These are phyloP conservation scores for Actinopyga echinites DNA, from an alignment of 53 echinoderm and acorn worm genomes.

Conservation along the genomic window DNA sequence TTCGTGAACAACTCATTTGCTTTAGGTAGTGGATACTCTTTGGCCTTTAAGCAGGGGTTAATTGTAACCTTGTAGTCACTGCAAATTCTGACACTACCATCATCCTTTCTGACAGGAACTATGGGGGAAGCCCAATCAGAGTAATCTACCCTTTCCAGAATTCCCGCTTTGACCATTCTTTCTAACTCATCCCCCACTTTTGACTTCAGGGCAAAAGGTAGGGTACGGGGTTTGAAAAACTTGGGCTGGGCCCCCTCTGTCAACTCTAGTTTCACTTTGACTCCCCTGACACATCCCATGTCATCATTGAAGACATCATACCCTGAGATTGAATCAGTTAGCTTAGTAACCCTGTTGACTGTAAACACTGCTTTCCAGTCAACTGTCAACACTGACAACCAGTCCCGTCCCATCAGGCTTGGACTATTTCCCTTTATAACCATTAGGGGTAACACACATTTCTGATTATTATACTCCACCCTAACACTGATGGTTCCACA, in stretches of 20 bases:
- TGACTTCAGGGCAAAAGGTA: constrained; percentile 45
- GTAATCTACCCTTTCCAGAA: constrained; percentile 51
- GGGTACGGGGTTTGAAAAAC: constrained; percentile 42
- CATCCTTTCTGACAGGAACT: constrained; percentile 43
- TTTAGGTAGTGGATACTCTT: constrained; percentile 10
- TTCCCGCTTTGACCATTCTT: constrained; percentile 36
- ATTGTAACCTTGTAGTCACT: constrained; percentile 45
- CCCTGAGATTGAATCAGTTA: background rate
- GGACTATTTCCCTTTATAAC: constrained; percentile 34
- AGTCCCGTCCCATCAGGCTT: constrained; percentile 57
- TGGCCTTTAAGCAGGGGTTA: background rate
- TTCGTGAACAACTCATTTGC: constrained; percentile 12
- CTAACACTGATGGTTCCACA: constrained; percentile 14
- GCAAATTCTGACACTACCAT: constrained; percentile 49
- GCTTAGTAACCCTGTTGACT: background rate
- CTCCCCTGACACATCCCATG: constrained; percentile 36
- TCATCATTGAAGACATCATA: constrained; percentile 33
- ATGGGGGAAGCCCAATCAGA: constrained; percentile 58
- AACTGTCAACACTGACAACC: constrained; percentile 44
- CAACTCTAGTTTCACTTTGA: constrained; percentile 36
- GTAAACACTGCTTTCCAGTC: constrained; percentile 41
- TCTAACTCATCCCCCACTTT: constrained; percentile 40
- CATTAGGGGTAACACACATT: background rate
- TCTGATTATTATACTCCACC: constrained; percentile 5
- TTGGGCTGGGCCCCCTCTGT: constrained; percentile 24